These are phyloP conservation scores for Patella depressa DNA, from an alignment of 2,888 invertebrate genomes.

Conservation along the genomic window DNA sequence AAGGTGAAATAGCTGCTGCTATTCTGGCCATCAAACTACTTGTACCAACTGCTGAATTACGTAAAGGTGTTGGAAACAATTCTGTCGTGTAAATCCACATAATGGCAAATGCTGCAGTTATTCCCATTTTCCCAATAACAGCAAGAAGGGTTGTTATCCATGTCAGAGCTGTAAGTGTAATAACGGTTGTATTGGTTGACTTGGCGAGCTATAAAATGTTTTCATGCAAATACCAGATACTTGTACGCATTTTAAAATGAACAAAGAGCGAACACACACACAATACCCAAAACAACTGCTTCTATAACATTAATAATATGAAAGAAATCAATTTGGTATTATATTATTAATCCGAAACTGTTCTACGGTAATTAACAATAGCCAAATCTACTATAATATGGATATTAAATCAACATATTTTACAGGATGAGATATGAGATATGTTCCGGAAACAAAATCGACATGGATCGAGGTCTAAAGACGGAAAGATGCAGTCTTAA, in stretches of 20 bases:
- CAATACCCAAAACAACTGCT: too few relatives aligned
- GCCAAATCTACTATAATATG: too few relatives aligned
- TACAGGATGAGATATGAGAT: neutral
- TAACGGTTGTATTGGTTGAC: too few relatives aligned
- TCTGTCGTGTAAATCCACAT: constrained; percentile 2
- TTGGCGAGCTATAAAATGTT: too few relatives aligned
- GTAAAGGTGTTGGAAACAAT: neutral
- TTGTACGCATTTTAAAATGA: too few relatives aligned
- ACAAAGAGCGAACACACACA: too few relatives aligned
- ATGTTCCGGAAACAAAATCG: neutral
- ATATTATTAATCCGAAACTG: too few relatives aligned
- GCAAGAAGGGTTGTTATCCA: neutral
- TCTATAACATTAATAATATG: too few relatives aligned
- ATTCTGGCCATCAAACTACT: constrained; percentile 5
- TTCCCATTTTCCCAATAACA: constrained; percentile 1
- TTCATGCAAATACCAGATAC: too few relatives aligned
- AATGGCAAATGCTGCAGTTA: neutral
- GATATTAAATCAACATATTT: too few relatives aligned
- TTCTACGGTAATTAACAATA: too few relatives aligned
- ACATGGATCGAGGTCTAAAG: neutral
- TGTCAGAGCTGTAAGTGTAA: neutral
- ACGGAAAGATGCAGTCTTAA: neutral
- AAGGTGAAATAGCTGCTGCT: neutral
- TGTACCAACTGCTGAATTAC: neutral
- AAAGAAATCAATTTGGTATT: too few relatives aligned